A percentile compares a stretch with the other conserved stretches of the same genome.
Conservation (phyloP, 2,797 vertebrate species). For the Margarornis squamiger region DNA sequence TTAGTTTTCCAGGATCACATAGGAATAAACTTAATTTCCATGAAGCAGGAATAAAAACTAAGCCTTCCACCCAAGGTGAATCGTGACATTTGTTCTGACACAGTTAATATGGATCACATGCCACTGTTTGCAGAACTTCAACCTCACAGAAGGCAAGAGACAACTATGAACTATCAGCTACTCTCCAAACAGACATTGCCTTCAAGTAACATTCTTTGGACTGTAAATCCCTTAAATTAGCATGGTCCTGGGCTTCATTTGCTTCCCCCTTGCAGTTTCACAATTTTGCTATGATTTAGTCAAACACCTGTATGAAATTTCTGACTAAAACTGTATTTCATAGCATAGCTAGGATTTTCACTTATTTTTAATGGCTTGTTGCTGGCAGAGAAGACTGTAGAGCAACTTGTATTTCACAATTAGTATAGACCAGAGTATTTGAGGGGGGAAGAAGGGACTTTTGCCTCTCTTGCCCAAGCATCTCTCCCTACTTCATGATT, state of each 20-base stretch:
- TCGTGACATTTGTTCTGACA: not conserved
- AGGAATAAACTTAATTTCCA: not conserved
- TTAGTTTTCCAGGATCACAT: not conserved
- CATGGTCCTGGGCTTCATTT: not conserved
- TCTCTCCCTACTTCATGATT: not conserved
- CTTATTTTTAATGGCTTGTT: not conserved
- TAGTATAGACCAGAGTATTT: not conserved
- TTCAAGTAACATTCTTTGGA: not conserved
- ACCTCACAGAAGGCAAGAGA: not conserved
- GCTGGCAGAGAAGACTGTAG: not conserved
- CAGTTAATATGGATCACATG: not conserved
- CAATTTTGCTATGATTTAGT: not conserved
- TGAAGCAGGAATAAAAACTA: not conserved
- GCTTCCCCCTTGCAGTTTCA: not conserved
- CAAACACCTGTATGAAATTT: not conserved
- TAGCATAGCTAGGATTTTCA: not conserved
- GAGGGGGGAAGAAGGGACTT: not conserved
- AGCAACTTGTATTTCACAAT: too few relatives aligned
- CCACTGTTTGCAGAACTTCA: not conserved
- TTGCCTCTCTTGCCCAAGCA: not conserved
- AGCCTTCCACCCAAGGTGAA: not conserved
- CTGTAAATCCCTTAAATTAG: not conserved
- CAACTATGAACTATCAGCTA: not conserved
- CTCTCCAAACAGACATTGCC: not conserved
- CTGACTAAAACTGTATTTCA: not conserved